Base-by-base conservation (phyloP, 2,797 vertebrate species). In the Craterocephalus amniculus region DNA sequence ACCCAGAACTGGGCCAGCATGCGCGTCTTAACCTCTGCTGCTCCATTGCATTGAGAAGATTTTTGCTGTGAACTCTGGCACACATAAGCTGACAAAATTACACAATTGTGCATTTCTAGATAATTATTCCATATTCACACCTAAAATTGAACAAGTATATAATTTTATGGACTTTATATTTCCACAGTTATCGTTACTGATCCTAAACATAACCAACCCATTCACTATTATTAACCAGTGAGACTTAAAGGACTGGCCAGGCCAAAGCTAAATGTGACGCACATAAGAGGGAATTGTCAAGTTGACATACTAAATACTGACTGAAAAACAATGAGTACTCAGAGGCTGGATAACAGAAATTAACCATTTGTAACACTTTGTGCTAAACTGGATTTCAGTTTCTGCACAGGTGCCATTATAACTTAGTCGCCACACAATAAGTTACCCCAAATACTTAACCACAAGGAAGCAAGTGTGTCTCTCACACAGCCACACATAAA, bases 321-420 rank as follows among this genome's bases (percentile, higher is more conserved):
- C 20, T 48, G 10, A 45, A 45, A 45, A 20, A 45, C 14, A 45
- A 45, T n/a, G 43, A 45, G 43, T 20, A 45, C 10, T 29, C 31
- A 3, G 38, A 0, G 4, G 13, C 35, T 64, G 2, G 12, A 16
- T 22, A 45, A 74, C 55, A 11, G 14, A 49, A 20, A 75, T 55
- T 18, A 48, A 68, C 11, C 54, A 16, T 45, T 34, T 59, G 34
- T 38, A 65, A 18, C 38, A 57, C 58, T 2, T 45, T 59, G 65
- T 26, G 20, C 67, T 63, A 57, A 77, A 66, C 27, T 11, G 27
- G 36, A n/a, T 63, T 51, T 49, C 52, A 29, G 24, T 64, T 60
- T 63, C 43, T 29, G 48, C 69, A 67, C 66, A 83, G 76, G 76
- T 87, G 79, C 64, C 77, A 45, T 68, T 45, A 36, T 24, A 71